Evolutionary conservation across 1,140 invertebrate species (phyloP), one percentile per base, ranked within the genome.

Genomic region (Augochlora pura): DNA sequence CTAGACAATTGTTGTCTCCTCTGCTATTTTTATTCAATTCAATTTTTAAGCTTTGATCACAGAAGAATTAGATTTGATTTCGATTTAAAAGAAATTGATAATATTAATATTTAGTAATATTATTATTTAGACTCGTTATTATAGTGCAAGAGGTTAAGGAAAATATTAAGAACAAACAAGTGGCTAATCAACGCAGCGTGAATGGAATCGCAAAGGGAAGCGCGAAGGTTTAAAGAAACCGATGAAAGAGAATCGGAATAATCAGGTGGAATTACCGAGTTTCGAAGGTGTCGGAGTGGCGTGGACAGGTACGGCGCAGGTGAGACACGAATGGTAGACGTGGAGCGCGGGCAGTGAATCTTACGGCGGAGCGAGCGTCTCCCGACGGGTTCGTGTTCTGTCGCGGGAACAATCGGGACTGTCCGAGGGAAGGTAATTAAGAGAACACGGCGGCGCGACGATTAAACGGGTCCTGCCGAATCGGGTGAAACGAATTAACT

Each of bases 401-500:
- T 69, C 68, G 73, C 63, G 32, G 72, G 57, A 86, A 86, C 84
- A 86, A 86, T 86, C 80, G 83, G 72, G 57, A 52, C 74, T 79
- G 84, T 82, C 73, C 52, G 83, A 83, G 60, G 60, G 73, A 83
- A 83, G 70, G 73, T 86, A 86, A 86, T 86, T 86, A 86, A 86
- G 77, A 72, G 73, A 71, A 86, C 73, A 80, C 69, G 81, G 78
- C 77, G 81, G 77, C 69, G 84, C 69, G 84, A 81, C 67, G 85
- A 86, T 86, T 86, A 86, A 86, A 86, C 77, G 73, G 81, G 72
- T 86, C 60, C 71, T 70, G 70, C 62, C 74, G 84, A 81, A 81
- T 81, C 71, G 63, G 69, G 77, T 66, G 81, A 74, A 73, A 86
- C 77, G 74, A 86, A 86, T 86, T 86, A 86, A 86, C 86, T 86